Percentiles rank a stretch among this genome's conserved stretches.
phyloP scores from a whole-genome alignment of 2,888 invertebrate genomes.

The Sminthurides aquaticus region DNA sequence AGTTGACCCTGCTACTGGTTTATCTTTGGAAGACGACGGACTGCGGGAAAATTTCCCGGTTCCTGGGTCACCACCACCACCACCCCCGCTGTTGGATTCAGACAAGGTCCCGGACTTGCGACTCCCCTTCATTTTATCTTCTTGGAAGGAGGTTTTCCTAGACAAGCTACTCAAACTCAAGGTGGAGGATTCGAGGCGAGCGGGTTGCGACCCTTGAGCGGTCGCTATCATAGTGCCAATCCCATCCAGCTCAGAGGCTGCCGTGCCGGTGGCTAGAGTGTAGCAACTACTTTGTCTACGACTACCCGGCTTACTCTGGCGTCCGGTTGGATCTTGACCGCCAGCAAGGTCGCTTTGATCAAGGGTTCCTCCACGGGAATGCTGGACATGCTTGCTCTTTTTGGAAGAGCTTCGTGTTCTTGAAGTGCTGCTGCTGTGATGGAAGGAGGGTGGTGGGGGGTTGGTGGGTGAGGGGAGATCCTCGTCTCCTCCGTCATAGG shows the following conservation, averaged over 20 bases:
- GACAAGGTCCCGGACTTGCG: too few species aligned
- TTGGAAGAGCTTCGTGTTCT: neutral
- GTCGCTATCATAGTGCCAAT: slow-evolving; percentile 23
- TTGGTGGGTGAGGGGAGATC: neutral
- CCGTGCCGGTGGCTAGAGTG: neutral
- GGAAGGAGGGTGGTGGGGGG: neutral
- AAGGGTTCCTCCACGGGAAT: too few species aligned
- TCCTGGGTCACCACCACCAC: neutral
- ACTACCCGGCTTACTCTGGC: neutral
- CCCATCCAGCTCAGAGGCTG: slow-evolving; percentile 14
- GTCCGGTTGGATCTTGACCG: neutral
- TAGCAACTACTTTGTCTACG: neutral
- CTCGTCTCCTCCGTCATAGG: slow-evolving; percentile 1
- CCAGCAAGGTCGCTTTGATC: neutral
- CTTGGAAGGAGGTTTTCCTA: neutral
- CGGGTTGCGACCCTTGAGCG: slow-evolving; percentile 20
- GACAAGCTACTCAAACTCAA: neutral
- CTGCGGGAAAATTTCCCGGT: slow-evolving; percentile 16
- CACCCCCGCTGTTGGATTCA: neutral
- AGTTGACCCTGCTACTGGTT: slow-evolving; percentile 25
- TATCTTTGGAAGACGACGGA: slow-evolving; percentile 29
- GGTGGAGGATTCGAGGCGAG: slow-evolving; percentile 12
- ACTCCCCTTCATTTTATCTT: neutral
- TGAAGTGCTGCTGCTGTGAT: neutral
- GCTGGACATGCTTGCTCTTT: neutral